Conservation (phyloP, 1,140 invertebrate species). For the Hyles euphorbiae region DNA sequence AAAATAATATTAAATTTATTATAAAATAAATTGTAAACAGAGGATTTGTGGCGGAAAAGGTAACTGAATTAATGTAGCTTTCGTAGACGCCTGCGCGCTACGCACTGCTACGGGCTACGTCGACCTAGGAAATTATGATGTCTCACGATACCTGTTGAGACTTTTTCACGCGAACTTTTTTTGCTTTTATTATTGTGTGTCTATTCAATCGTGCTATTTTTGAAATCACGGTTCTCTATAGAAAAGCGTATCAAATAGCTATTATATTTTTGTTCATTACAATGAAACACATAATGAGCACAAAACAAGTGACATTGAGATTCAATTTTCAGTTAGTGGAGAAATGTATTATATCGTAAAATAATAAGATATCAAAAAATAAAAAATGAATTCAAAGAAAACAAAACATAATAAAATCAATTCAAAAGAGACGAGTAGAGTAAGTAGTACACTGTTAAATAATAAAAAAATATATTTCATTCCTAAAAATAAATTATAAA, state of each 20-base stretch:
- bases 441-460: too few relatives aligned
- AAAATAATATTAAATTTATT: background rate
- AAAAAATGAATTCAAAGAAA: too few relatives aligned
- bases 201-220: too few relatives aligned
- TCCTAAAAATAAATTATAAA: too few relatives aligned
- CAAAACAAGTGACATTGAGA: background rate
- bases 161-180: background rate
- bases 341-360: too few relatives aligned
- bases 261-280: constrained; percentile 8
- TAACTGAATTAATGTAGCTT: constrained; percentile 37
- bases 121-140: background rate
- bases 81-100: constrained; percentile 62
- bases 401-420: too few relatives aligned
- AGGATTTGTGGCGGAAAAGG: constrained; percentile 23
- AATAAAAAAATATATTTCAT: too few relatives aligned
- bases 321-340: too few relatives aligned
- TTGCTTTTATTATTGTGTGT: background rate
- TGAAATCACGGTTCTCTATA: too few relatives aligned
- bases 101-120: constrained; percentile 33
- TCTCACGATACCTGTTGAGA: constrained; percentile 31
- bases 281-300: background rate
- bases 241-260: too few relatives aligned
- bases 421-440: too few relatives aligned
- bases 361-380: too few relatives aligned
- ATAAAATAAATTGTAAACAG: constrained; percentile 27